Conservation (phyloP, 2,888 invertebrate genomes). For the Allacma fusca region DNA sequence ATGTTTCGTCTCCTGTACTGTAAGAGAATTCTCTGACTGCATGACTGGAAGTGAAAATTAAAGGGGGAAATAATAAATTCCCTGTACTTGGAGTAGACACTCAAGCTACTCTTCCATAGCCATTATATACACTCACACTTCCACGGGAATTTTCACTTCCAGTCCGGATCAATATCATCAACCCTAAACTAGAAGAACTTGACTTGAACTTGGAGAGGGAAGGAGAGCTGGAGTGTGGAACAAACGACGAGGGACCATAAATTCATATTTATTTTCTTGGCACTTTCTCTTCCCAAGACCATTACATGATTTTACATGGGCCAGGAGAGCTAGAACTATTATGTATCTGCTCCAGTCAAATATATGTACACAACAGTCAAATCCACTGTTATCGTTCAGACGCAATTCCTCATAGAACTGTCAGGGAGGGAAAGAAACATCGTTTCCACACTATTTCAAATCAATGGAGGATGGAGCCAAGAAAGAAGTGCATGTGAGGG, state of each 20-base stretch:
- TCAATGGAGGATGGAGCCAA: not conserved
- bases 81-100: not conserved
- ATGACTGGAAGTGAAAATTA: slow-evolving; percentile 21
- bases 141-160: not conserved
- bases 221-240: not conserved
- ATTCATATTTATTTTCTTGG: slow-evolving; percentile 38
- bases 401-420: slow-evolving; percentile 6
- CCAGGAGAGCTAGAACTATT: not conserved
- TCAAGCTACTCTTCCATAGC: slow-evolving; percentile 8
- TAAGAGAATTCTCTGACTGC: not conserved
- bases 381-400: not conserved
- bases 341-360: not conserved
- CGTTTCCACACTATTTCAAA: not conserved
- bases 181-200: not conserved
- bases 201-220: not conserved
- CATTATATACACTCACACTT: slow-evolving; percentile 3
- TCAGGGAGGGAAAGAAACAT: not conserved
- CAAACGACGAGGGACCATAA: not conserved
- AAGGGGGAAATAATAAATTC: slow-evolving; percentile 35
- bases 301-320: not conserved
- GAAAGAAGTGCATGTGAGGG: not conserved
- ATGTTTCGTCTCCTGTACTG: too few relatives aligned
- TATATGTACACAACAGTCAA: not conserved
- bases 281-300: slow-evolving; percentile 4
- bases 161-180: slow-evolving; percentile 30